Evolutionary conservation across 2,888 invertebrate genomes (phyloP), one percentile per base, ranked within the genome.

Genomic region (Elegia similella): DNA sequence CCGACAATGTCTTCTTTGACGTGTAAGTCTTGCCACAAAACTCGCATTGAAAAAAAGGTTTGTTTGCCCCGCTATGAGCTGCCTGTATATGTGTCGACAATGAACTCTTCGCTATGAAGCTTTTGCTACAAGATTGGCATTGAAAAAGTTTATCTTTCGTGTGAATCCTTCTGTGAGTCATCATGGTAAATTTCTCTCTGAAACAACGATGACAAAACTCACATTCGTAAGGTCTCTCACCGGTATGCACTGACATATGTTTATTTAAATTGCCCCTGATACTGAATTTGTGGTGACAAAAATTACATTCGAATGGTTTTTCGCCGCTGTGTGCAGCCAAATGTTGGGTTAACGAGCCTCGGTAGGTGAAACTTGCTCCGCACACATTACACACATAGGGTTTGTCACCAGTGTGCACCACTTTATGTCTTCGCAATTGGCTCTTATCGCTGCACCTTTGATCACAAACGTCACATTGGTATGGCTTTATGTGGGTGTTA

Each of bases 151-250:
- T 50, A 12, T 50, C 34, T 6, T 34, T 34, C 0, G 50, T 50
- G 50, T 50, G 50, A 10, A 7, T 34, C 16, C 50, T 17, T 13
- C 42, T 29, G 29, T 53, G 52, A n/a, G 29, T 23, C 7, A 13
- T 42, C 10, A 53, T 42, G 6, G 23, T 13, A n/a, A 29, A n/a
- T 42, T 53, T 53, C 23, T 53, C 42, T 10, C 42, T 53, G 38
- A 42, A 53, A 29, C 42, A 29, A 23, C 42, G 42, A 15, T 53
- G 42, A 12, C 52, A 53, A 13, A 29, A 29, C 6, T 42, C 42
- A 10, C 52, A 53, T n/a, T 53, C 52, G 42, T 42, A 53, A 8
- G 42, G 42, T 53, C 29, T 53, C 52, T 53, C 52, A 10, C 42
- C 52, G 7, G 52, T 53, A 29, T 53, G 52, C 13, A 12, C 3